These are phyloP conservation scores for Pedionomus torquatus DNA, from an alignment of 2,113 vertebrate species.

Conservation along the genomic window DNA sequence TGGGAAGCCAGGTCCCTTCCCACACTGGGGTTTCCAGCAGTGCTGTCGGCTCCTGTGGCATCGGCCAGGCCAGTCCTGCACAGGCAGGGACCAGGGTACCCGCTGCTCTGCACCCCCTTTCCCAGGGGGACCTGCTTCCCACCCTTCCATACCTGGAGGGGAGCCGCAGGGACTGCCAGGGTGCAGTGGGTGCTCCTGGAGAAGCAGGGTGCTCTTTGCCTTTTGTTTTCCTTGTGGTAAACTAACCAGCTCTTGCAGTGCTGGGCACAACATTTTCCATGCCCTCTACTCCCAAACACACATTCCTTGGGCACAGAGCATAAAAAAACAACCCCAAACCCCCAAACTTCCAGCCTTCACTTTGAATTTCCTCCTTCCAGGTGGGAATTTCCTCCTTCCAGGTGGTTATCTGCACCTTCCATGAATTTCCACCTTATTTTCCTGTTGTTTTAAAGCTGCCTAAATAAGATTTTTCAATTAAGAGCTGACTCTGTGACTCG, in stretches of 20 bases:
- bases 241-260: background rate
- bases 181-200: background rate
- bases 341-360: background rate
- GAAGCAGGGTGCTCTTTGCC: background rate
- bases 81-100: rapidly evolving
- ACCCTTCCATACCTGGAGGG: background rate
- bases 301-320: background rate
- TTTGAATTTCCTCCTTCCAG: background rate
- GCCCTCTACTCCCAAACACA: background rate
- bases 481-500: rapidly evolving
- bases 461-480: background rate
- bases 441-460: background rate
- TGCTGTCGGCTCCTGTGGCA: rapidly evolving
- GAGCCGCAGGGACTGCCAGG: background rate
- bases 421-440: background rate
- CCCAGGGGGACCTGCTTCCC: too few relatives aligned
- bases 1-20: background rate
- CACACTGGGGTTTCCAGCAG: rapidly evolving
- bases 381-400: background rate
- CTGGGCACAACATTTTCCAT: background rate
- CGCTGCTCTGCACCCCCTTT: background rate
- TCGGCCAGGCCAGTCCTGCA: background rate
- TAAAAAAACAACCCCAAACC: too few relatives aligned
- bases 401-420: background rate
- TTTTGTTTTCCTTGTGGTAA: background rate